Evolutionary conservation across 2,113 vertebrate species (phyloP).

Genomic region (Cyanoliseus patagonus): DNA sequence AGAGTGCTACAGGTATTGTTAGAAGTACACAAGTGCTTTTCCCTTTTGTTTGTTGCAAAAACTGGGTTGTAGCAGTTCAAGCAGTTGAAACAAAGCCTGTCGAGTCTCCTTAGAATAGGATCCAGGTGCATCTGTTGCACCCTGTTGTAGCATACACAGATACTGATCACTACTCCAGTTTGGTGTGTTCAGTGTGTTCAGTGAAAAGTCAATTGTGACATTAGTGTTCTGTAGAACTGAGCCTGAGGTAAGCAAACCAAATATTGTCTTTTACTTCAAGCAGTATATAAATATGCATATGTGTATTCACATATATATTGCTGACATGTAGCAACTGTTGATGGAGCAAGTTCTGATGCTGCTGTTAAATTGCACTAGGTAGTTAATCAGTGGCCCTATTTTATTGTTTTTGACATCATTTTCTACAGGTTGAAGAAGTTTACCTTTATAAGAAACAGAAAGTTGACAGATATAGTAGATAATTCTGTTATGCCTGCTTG

Average conservation of each 20-base stretch:
- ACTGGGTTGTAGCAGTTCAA: not conserved
- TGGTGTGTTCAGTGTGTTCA: not conserved
- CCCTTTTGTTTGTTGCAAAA: not conserved
- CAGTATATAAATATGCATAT: not conserved
- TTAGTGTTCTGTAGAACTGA: not conserved
- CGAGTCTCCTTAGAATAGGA: not conserved
- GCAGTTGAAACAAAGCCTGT: not conserved
- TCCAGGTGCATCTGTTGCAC: not conserved
- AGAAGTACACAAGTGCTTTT: not conserved
- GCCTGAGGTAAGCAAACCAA: constrained; percentile 19
- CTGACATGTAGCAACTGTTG: not conserved
- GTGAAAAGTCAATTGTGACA: not conserved
- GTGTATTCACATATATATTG: not conserved
- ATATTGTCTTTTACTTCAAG: constrained; percentile 37
- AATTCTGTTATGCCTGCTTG: constrained; percentile 62
- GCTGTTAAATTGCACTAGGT: constrained; percentile 14
- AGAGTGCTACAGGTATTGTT: not conserved
- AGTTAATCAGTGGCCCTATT: constrained; percentile 47
- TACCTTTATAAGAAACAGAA: constrained; percentile 47
- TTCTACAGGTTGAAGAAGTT: constrained; percentile 39
- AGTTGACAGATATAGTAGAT: constrained; percentile 62
- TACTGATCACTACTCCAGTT: not conserved
- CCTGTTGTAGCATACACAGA: not conserved
- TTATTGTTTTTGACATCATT: constrained; percentile 33
- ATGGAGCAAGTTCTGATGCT: constrained; percentile 13